Percentiles rank a stretch among this genome's conserved stretches.
Conservation (phyloP, 2,797 vertebrate species). For the Lepus oiostolus region DNA sequence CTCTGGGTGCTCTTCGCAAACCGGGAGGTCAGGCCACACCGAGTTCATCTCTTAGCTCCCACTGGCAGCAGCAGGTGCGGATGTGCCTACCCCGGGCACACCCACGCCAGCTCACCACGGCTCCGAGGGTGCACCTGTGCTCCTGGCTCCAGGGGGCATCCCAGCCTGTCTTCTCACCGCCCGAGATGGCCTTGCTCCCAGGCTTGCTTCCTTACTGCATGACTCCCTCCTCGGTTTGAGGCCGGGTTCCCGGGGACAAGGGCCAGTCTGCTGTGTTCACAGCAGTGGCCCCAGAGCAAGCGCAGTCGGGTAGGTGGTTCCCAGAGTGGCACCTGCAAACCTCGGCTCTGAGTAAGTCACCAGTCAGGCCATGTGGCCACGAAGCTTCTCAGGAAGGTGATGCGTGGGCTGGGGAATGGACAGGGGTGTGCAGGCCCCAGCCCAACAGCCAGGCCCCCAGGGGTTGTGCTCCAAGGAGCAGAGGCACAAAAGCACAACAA, state of each 20-base stretch:
- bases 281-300: neutral
- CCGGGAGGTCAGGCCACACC: neutral
- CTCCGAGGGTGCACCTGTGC: neutral
- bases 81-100: rapidly evolving
- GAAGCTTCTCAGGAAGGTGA: too few species aligned
- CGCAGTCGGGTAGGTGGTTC: too few species aligned
- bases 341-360: neutral
- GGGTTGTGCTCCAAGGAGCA: neutral
- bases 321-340: neutral
- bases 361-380: too few species aligned
- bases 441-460: neutral
- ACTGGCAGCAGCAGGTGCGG: neutral
- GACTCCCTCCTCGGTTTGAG: neutral
- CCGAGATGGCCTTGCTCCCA: too few species aligned
- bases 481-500: constrained; percentile 74
- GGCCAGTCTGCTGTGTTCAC: neutral
- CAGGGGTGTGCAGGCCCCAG: neutral
- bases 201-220: neutral
- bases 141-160: neutral
- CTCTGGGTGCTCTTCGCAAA: constrained; percentile 15
- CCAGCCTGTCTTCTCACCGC: neutral
- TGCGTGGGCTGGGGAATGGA: neutral
- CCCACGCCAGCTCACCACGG: neutral
- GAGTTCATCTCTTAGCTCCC: rapidly evolving
- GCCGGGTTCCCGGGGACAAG: neutral